Base-by-base conservation (phyloP, 2,113 vertebrate species). In the Eclectus roratus region DNA sequence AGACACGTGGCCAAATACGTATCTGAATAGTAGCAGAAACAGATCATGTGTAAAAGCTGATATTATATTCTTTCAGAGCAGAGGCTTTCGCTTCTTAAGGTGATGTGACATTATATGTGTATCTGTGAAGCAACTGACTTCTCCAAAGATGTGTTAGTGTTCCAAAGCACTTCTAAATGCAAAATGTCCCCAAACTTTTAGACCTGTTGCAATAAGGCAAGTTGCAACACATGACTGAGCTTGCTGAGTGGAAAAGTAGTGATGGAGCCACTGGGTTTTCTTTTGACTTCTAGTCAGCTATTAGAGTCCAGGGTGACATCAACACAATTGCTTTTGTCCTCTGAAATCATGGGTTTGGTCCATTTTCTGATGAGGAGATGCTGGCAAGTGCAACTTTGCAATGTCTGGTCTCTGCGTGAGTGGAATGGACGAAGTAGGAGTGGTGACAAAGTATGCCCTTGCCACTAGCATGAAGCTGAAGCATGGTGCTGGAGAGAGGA, bases 361-460 rank as follows among this genome's bases (percentile, higher is more conserved):
- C 92, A 95, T 96, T 96, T 97, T 97, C 94, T 97, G 96, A 71
- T 72, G 90, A 69, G 69, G 93, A 94, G 85, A 93, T 91, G 56
- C 2, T 94, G 83, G 81, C 95, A 94, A 89, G n/a, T 82, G 56
- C 74, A 70, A 49, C 13, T 87, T 79, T 58, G 89, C 89, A 21
- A 2, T 89, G 94, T 91, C 85, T 93, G 60, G 20, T 92, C 85
- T 74, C 93, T 93, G 85, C 1, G 5, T 91, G 92, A 89, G 86
- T 96, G 85, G 83, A 93, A 69, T 76, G 93, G 91, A 69, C 16
- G 2, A 29, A 78, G 64, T 0, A 63, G 82, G 82, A 91, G 56
- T 1, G 5, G 43, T 83, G 19, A 31, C 29, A 2, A 33, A 81
- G 49, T 6, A 39, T 49, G 58, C 43, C 76, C 41, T 88, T 78